Evolutionary conservation across 1,140 invertebrate species (phyloP).

Genomic region (Lethrus apterus): DNA sequence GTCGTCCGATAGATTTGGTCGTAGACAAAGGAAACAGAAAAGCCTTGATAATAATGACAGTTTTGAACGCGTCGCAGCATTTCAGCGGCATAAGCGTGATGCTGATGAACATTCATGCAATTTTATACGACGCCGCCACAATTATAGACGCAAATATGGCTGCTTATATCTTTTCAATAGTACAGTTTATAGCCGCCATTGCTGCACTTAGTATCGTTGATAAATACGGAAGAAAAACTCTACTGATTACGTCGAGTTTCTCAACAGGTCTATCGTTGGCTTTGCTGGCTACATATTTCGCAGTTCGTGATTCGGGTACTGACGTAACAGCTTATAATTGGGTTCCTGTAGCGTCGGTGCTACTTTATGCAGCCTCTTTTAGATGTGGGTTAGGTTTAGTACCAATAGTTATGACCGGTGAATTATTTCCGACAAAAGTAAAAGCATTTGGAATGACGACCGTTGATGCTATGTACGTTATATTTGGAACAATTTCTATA

Average conservation of each 20-base stretch:
- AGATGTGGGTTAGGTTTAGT: slow-evolving; percentile 44
- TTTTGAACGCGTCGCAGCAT: slow-evolving; percentile 50
- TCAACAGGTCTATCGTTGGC: slow-evolving; percentile 29
- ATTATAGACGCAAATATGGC: slow-evolving; percentile 25
- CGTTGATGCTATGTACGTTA: slow-evolving; percentile 29
- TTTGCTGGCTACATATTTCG: slow-evolving; percentile 34
- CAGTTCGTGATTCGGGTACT: slow-evolving; percentile 26
- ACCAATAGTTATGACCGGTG: slow-evolving; percentile 63
- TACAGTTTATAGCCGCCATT: slow-evolving; percentile 33
- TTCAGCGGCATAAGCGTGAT: slow-evolving; percentile 48
- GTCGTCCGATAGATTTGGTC: slow-evolving; percentile 30
- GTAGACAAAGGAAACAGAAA: slow-evolving; percentile 27
- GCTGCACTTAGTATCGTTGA: slow-evolving; percentile 30
- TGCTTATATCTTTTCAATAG: slow-evolving; percentile 32
- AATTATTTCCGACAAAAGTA: slow-evolving; percentile 57
- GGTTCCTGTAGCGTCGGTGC: slow-evolving; percentile 26
- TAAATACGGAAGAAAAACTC: slow-evolving; percentile 31
- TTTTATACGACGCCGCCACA: slow-evolving; percentile 36
- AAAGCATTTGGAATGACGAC: slow-evolving; percentile 41
- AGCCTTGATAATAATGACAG: slow-evolving; percentile 37
- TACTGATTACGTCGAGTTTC: slow-evolving; percentile 31
- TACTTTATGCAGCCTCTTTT: slow-evolving; percentile 28
- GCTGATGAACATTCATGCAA: slow-evolving; percentile 49
- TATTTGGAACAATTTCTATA: slow-evolving; percentile 55
- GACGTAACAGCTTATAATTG: slow-evolving; percentile 24